These are phyloP conservation scores for Nannospalax galili DNA, from an alignment of 2,113 vertebrate genomes.

Conservation along the genomic window DNA sequence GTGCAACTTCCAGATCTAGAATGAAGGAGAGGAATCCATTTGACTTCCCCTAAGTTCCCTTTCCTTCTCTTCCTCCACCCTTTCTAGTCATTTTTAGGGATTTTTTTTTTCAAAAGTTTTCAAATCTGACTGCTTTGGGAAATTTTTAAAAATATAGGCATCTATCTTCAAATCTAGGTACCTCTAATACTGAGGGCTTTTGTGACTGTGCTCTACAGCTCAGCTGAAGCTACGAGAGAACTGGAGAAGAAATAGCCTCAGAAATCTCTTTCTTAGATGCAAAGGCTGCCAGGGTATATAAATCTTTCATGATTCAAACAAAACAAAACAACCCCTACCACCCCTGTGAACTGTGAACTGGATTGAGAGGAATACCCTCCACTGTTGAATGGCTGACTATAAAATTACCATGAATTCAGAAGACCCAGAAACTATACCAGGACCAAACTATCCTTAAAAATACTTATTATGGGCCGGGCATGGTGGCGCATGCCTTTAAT, in stretches of 20 bases:
- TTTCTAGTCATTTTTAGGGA: neutral
- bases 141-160: neutral
- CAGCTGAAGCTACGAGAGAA: neutral
- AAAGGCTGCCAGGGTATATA: neutral
- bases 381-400: neutral
- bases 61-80: neutral
- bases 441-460: neutral
- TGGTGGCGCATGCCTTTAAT: no score
- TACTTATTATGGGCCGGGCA: no score
- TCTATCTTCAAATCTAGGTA: neutral
- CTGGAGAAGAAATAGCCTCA: neutral
- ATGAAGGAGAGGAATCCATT: neutral
- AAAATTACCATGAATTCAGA: constrained; percentile 32
- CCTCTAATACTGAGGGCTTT: constrained; percentile 1
- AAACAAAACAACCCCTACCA: neutral
- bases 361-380: neutral
- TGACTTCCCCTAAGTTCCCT: neutral
- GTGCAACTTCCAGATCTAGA: neutral
- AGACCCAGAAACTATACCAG: neutral
- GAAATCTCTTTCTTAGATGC: constrained; percentile 1
- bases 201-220: neutral
- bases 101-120: neutral
- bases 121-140: neutral
- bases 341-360: neutral
- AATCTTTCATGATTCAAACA: neutral